Evolutionary conservation across 1,140 invertebrate genomes (phyloP), one percentile per base, ranked within the genome.

Genomic region (Lepidotrigona ventralis): DNA sequence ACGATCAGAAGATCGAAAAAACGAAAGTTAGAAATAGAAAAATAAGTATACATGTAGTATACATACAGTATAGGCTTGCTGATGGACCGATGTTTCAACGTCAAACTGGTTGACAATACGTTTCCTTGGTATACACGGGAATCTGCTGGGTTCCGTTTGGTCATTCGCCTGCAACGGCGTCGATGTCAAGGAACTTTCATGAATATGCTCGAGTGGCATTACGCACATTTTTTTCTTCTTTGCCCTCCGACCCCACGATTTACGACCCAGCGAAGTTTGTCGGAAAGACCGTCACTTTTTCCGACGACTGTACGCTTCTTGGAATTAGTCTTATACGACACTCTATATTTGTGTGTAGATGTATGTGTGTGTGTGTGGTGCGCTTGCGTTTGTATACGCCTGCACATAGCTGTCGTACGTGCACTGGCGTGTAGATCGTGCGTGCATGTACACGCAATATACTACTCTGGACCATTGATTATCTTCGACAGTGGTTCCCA

Each of bases 271-370:
- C 53, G 15, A 0, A 51, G 33, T 58, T 58, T 29, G 64, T 68
- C 82, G 64, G 54, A 4, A 75, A 75, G 78, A 79, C 83, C 87
- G 87, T 89, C 90, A 91, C 91, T 93, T 93, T 91, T 92, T 87
- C 81, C 86, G 53, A 87, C 85, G 93, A 93, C 92, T 94, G 93
- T 93, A 94, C 92, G 81, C 85, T 93, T 93, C 93, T 93, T 72
- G 90, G 93, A 94, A 93, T 89, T 91, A 88, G 91, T 90, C 90
- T 87, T 86, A 70, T 82, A 88, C 81, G 70, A 86, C 89, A 82
- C 73, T 79, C 70, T 66, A 23, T 83, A 54, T 17, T 2, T 54
- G 39, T 5, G 63, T 63, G 46, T 12, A 46, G 29, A 51, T 6
- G 69, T 72, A 69, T 70, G 79, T 60, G 33, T 54, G 79, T 54